Conservation (phyloP, 2,888 invertebrate species). For the Cyaniris semiargus region DNA sequence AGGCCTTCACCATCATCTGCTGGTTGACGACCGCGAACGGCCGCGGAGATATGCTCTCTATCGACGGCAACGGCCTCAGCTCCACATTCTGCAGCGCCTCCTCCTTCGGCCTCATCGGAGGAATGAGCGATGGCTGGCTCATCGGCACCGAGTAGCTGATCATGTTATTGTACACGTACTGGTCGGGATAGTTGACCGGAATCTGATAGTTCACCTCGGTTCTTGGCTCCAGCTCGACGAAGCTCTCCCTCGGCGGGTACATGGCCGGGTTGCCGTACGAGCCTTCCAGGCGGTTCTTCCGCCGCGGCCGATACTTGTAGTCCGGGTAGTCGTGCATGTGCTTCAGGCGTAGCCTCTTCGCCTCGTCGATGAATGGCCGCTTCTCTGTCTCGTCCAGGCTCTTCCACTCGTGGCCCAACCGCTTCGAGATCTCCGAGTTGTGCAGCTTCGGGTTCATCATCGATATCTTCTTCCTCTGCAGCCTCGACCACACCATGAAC, state of each 20-base stretch:
- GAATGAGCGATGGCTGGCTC: constrained; percentile 59
- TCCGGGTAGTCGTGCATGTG: constrained; percentile 88
- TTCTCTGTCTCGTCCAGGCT: constrained; percentile 88
- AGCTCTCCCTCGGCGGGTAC: constrained; percentile 60
- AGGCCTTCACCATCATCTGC: constrained; percentile 77
- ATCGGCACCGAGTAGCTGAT: constrained; percentile 68
- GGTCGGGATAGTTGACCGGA: constrained; percentile 61
- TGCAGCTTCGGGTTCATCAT: constrained; percentile 90
- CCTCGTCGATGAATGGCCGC: constrained; percentile 93
- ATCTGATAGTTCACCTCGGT: constrained; percentile 61
- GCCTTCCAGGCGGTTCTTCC: constrained; percentile 80
- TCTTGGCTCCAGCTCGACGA: constrained; percentile 66
- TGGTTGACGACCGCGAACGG: constrained; percentile 73
- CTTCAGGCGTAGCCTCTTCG: constrained; percentile 86
- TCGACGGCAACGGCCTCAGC: constrained; percentile 68
- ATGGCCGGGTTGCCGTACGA: constrained; percentile 58
- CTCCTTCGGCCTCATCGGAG: constrained; percentile 64
- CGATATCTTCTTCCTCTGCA: constrained; percentile 92
- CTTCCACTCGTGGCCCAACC: constrained; percentile 93
- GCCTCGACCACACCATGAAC: constrained; percentile 98
- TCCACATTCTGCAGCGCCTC: constrained; percentile 62
- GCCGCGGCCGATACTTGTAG: constrained; percentile 84
- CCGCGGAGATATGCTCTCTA: constrained; percentile 73
- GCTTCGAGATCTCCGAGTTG: constrained; percentile 90
- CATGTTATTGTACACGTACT: constrained; percentile 71